Evolutionary conservation across 2,888 invertebrate genomes (phyloP).

Genomic region (Noctua pronuba): DNA sequence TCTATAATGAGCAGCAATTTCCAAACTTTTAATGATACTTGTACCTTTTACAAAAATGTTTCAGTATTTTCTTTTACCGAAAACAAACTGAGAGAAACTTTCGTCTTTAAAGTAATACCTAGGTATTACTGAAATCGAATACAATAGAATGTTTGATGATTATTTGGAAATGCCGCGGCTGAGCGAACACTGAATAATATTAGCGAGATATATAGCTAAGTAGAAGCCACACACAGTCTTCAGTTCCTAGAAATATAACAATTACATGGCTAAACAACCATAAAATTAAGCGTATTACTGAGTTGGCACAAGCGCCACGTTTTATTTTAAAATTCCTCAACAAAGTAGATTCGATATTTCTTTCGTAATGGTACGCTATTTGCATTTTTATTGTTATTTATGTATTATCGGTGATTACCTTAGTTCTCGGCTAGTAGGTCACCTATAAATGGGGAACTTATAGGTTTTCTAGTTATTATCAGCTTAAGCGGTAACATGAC

Average conservation of each 20-base stretch:
- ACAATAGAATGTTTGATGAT: slow-evolving; percentile 4
- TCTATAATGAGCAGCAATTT: slow-evolving; percentile 13
- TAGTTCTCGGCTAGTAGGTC: slow-evolving; percentile 21
- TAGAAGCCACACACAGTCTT: slow-evolving; percentile 54
- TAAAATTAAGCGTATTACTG: slow-evolving; percentile 68
- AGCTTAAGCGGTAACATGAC: slow-evolving; percentile 10
- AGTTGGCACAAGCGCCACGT: slow-evolving; percentile 62
- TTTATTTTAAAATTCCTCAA: slow-evolving; percentile 62
- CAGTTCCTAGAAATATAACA: slow-evolving; percentile 68
- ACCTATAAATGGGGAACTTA: slow-evolving; percentile 29
- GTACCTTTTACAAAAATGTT: slow-evolving; percentile 1
- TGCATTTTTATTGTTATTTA: slow-evolving; percentile 48
- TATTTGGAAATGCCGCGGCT: slow-evolving; percentile 23
- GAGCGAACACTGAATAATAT: slow-evolving; percentile 45
- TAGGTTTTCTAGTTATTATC: slow-evolving; percentile 22
- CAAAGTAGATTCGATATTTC: slow-evolving; percentile 31
- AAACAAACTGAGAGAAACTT: background rate
- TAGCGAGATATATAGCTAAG: slow-evolving; percentile 25
- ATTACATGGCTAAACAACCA: slow-evolving; percentile 70
- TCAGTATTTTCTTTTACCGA: background rate
- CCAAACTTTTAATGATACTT: slow-evolving; percentile 10
- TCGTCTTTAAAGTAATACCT: slow-evolving; percentile 6
- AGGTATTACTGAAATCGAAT: slow-evolving; percentile 11
- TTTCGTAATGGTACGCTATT: slow-evolving; percentile 43
- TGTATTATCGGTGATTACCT: slow-evolving; percentile 18